A percentile compares a stretch with the other conserved stretches of the same genome.
Conservation (phyloP, 2,113 vertebrate genomes). For the Willisornis vidua region DNA sequence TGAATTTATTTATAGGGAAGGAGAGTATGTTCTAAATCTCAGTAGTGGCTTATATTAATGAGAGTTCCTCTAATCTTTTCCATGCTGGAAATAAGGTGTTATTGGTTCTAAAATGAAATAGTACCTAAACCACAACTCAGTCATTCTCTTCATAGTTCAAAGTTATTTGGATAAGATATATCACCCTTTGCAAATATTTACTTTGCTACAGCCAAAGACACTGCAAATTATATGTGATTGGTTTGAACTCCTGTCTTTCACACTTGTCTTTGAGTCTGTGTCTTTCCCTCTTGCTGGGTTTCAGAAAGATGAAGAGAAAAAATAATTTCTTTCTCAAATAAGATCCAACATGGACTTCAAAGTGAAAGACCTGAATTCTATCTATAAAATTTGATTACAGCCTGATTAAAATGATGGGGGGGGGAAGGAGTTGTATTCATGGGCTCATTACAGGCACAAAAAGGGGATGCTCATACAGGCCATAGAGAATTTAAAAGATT, state of each 20-base stretch:
- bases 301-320: slow-evolving; percentile 26
- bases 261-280: slow-evolving; percentile 55
- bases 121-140: slow-evolving; percentile 74
- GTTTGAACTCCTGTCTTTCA: slow-evolving; percentile 60
- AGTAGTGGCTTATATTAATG: slow-evolving; percentile 67
- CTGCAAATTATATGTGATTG: slow-evolving; percentile 61
- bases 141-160: slow-evolving; percentile 77
- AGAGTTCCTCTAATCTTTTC: slow-evolving; percentile 73
- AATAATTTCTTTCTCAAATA: slow-evolving; percentile 13
- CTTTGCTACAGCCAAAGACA: slow-evolving; percentile 69
- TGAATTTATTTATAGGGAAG: slow-evolving; percentile 67
- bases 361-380: slow-evolving; percentile 54
- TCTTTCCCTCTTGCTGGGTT: slow-evolving; percentile 31
- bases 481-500: slow-evolving; percentile 86
- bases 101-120: slow-evolving; percentile 78
- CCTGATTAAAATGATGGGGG: slow-evolving; percentile 38
- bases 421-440: slow-evolving; percentile 58
- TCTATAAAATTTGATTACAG: slow-evolving; percentile 69
- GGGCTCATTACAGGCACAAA: slow-evolving; percentile 79
- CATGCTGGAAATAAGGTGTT: slow-evolving; percentile 74
- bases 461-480: slow-evolving; percentile 78
- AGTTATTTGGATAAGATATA: slow-evolving; percentile 78
- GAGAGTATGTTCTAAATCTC: slow-evolving; percentile 66
- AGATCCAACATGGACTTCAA: slow-evolving; percentile 26
- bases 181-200: slow-evolving; percentile 80